phyloP scores from a whole-genome alignment of 2,113 vertebrate genomes.

The Columba janthina region DNA sequence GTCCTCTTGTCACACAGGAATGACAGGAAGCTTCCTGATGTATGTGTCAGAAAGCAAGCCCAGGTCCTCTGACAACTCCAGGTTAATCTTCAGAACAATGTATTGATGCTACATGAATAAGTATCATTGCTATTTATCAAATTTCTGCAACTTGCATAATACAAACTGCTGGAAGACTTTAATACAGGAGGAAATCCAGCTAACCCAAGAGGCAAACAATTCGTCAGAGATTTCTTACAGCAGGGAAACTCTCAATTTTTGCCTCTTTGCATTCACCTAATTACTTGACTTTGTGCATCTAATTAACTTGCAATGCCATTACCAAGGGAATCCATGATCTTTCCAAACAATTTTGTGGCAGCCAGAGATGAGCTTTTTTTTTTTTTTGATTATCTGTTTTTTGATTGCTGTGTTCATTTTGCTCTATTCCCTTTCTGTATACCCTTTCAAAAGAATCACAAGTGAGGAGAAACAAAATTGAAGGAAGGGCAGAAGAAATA shows the following conservation, averaged over 20 bases:
- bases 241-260: conserved; percentile 16
- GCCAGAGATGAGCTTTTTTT: neutral
- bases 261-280: conserved; percentile 1
- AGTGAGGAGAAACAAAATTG: neutral
- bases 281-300: conserved; percentile 17
- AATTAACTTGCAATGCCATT: conserved; percentile 30
- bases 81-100: neutral
- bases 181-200: neutral
- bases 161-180: neutral
- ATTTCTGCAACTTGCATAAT: neutral
- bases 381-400: neutral
- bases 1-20: neutral
- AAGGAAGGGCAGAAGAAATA: conserved; percentile 9
- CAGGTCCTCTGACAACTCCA: neutral
- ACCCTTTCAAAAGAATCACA: neutral
- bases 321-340: conserved; percentile 31
- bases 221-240: neutral
- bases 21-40: neutral
- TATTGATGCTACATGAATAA: neutral
- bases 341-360: conserved; percentile 33
- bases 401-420: neutral
- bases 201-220: neutral
- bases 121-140: neutral
- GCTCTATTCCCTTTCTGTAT: neutral
- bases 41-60: neutral